Evolutionary conservation across 2,888 invertebrate species (phyloP).

Genomic region (Rhodophaea formosa): DNA sequence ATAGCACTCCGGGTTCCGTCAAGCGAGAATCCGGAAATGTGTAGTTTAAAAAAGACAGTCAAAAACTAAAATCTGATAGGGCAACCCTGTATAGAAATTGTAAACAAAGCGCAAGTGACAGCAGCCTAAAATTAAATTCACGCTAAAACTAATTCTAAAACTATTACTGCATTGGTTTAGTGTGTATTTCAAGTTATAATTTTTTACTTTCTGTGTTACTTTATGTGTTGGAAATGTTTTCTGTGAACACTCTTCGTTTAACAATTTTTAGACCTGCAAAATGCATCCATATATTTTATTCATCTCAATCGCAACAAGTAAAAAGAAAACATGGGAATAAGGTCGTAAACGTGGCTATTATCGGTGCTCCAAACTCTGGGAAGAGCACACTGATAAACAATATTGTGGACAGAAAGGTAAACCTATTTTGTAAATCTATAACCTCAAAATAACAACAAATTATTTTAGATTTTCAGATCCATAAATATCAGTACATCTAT

Average conservation of each 20-base stretch:
- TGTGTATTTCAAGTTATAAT: background rate
- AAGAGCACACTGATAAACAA: slow-evolving; percentile 97
- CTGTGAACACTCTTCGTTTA: slow-evolving; percentile 24
- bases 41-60: background rate
- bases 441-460: background rate
- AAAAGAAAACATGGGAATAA: slow-evolving; percentile 45
- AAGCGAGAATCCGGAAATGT: too few relatives aligned
- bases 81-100: background rate
- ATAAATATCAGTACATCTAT: slow-evolving; percentile 29
- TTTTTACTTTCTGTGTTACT: background rate
- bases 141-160: background rate
- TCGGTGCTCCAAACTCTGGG: slow-evolving; percentile 97
- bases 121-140: background rate
- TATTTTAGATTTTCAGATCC: too few relatives aligned
- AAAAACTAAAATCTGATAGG: background rate
- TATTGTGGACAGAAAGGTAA: slow-evolving; percentile 89
- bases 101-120: background rate
- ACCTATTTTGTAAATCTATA: slow-evolving; percentile 26
- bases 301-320: slow-evolving; percentile 56
- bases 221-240: background rate
- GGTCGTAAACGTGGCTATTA: slow-evolving; percentile 89
- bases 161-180: background rate
- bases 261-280: slow-evolving; percentile 11
- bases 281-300: slow-evolving; percentile 36
- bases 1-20: too few relatives aligned